Base-by-base conservation (phyloP, 2,113 vertebrate species). In the Epinephelus cyanopodus region DNA sequence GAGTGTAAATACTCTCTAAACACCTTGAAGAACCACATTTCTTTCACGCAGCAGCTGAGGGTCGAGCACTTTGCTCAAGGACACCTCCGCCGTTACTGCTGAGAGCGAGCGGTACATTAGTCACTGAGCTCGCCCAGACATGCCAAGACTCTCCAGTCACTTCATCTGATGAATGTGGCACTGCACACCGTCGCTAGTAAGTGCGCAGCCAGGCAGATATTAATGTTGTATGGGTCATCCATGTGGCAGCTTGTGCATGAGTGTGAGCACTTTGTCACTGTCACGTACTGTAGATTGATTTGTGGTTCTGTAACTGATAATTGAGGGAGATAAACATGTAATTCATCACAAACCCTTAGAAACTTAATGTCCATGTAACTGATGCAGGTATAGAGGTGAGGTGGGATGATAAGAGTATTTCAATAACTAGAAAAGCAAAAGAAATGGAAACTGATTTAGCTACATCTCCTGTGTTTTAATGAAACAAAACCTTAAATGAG, bases 121-220 rank as follows among this genome's bases (percentile, higher is more conserved):
- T 78, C 60, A 75, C 52, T 8, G 33, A 53, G 50, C 50, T 78
- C 83, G 45, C 4, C 3, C 61, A 27, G 18, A 66, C 29, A 7
- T 21, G 60, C 71, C 58, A 47, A 52, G 73, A 63, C 67, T 75
- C 29, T 23, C 17, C 71, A 39, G 56, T 15, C 58, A 53, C 58
- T 75, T 65, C 37, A 65, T 72, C 18, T 79, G 54, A 82, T 71
- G 39, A 77, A 73, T 66, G 66, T 39, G 23, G 27, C 33, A 17
- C 18, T 27, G 42, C 70, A 53, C 78, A 75, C 58, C 29, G 6
- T 3, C 66, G 79, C 47, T 18, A 4, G 57, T 54, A 56, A 67
- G 57, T 29, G 19, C 4, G 17, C n/a, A 12, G 79, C 58, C 39
- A 56, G 56, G 7, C 25, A 50, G 53, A 66, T 66, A 79, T 76